Conservation (phyloP, 2,797 vertebrate species). For the Alosa sapidissima region DNA sequence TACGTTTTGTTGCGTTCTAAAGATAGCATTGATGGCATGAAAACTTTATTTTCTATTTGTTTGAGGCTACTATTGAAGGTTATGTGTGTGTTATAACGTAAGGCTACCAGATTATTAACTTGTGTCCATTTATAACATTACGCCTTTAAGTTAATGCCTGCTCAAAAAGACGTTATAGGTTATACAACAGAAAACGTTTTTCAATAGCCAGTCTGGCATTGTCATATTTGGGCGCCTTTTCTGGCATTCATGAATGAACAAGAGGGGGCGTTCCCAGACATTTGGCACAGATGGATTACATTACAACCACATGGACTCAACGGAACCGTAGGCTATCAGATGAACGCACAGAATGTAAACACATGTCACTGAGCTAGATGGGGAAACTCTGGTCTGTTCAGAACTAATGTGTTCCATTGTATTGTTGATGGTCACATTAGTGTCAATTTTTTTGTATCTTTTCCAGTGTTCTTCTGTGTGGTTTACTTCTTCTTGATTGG, state of each 20-base stretch:
- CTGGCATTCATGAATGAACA: constrained; percentile 39
- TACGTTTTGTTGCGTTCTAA: background rate
- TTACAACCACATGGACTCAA: constrained; percentile 28
- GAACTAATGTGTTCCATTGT: background rate
- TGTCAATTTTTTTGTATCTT: constrained; percentile 32
- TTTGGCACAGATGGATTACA: constrained; percentile 42
- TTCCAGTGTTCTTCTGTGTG: constrained; percentile 75
- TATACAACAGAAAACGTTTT: background rate
- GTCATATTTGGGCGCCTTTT: constrained; percentile 43
- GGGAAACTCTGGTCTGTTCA: background rate
- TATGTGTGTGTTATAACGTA: background rate
- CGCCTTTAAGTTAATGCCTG: no score
- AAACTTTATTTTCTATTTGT: background rate
- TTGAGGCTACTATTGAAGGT: background rate
- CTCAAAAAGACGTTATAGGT: background rate
- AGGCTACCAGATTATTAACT: no score
- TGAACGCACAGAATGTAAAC: background rate
- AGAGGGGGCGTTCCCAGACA: constrained; percentile 42
- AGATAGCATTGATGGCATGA: background rate
- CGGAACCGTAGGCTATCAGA: background rate
- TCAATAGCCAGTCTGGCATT: constrained; percentile 20
- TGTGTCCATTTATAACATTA: no score
- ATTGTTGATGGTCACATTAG: background rate
- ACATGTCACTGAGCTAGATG: constrained; percentile 4
- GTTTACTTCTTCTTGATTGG: constrained; percentile 72